Evolutionary conservation across 2,888 invertebrate genomes (phyloP).

Genomic region (Hedya salicella): DNA sequence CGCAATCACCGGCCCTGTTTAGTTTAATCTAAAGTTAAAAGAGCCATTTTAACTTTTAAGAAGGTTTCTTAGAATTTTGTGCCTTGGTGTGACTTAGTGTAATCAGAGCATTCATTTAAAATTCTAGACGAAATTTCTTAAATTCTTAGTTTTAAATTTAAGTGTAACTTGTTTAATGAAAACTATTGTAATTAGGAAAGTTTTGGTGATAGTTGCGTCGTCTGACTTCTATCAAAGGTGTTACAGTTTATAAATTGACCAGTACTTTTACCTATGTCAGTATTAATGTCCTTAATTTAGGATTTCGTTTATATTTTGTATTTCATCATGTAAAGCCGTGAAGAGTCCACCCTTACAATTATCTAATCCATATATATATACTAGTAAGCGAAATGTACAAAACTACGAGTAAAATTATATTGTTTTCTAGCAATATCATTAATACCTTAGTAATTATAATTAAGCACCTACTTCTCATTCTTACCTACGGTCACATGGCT

Average conservation of each 20-base stretch:
- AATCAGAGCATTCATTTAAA: slow-evolving; percentile 10
- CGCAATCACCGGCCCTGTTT: slow-evolving; percentile 61
- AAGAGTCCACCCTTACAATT: too few relatives aligned
- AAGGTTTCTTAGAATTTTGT: slow-evolving; percentile 34
- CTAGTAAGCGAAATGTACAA: too few relatives aligned
- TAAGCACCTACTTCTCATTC: too few relatives aligned
- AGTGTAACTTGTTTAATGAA: slow-evolving; percentile 17
- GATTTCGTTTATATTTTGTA: too few relatives aligned
- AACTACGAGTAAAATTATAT: too few relatives aligned
- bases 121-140: slow-evolving; percentile 1
- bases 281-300: too few relatives aligned
- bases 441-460: too few relatives aligned
- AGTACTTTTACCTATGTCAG: too few relatives aligned
- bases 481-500: too few relatives aligned
- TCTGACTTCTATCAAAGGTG: background rate
- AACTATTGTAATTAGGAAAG: slow-evolving; percentile 4
- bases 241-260: background rate
- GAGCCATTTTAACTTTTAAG: slow-evolving; percentile 69
- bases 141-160: slow-evolving; percentile 5
- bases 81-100: slow-evolving; percentile 9
- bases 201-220: slow-evolving; percentile 1
- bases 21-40: slow-evolving; percentile 72
- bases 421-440: too few relatives aligned
- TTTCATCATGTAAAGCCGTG: too few relatives aligned
- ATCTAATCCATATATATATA: too few relatives aligned